Base-by-base conservation (phyloP, 2,888 invertebrate genomes). In the Ischnura elegans region DNA sequence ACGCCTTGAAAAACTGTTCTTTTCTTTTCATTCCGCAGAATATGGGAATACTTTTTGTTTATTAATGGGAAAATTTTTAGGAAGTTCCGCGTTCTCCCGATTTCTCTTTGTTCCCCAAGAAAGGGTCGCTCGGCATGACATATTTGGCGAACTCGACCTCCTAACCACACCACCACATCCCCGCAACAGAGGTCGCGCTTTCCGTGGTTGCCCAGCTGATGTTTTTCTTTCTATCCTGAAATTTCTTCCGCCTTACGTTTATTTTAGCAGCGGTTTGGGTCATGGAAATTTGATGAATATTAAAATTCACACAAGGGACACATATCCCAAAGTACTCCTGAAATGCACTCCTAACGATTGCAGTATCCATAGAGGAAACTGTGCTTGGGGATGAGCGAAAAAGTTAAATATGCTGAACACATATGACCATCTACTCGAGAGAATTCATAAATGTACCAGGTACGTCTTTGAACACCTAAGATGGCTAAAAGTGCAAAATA, bases 111-210 rank as follows among this genome's bases (percentile, higher is more conserved):
- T 29, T 76, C 36, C 25, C 45, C 43, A 10, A 10, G 45, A 45
- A 45, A 43, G 43, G 46, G 45, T 25, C 5, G 76, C 10, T 36
- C 3, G 76, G 76, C 29, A 10, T 76, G 76, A 76, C 29, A 76
- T 43, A 86, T 45, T 43, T 86, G 86, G n/a, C n/a, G 46, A 45
- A 43, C 25, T 86, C 86, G 86, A 86, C 86, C 86, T 86, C n/a
- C 25, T 47, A n/a, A n/a, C 8, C 42, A 13, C 46, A 45, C 25
- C 10, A 86, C 13, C 21, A 76, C 36, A 36, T 86, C 46, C 46
- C 45, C 0, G 45, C 45, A 43, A 43, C 45, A 21, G 43, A 43
- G 86, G 43, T 13, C 86, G 25, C 8, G 45, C 46, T n/a, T n/a
- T 86, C 45, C 46, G 43, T 13, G 25, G 8, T n/a, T 46, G 86